Evolutionary conservation across 2,113 vertebrate genomes (phyloP), one percentile per base, ranked within the genome.

Genomic region (Rousettus leschenaultii): DNA sequence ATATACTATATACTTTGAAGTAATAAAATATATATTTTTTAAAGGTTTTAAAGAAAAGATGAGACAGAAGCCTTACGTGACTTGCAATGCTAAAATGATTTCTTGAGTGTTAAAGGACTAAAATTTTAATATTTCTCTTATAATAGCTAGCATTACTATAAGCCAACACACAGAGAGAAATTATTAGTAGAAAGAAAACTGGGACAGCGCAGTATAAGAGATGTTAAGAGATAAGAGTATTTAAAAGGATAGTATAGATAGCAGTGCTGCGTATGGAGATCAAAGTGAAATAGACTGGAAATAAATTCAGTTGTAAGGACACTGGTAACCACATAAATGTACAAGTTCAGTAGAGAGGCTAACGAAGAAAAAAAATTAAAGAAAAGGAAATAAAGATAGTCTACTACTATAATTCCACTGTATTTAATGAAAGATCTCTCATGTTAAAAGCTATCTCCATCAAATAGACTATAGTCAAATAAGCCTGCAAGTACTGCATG

Each of bases 91-190:
- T 96, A 75, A 13, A 92, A 22, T 53, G 38, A 93, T 75, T 83
- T 90, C 28, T 55, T 63, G 3, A 94, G 43, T 65, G 13, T 70
- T 80, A 87, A 87, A 43, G 14, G 40, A 94, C 53, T 45, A 3
- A 86, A n/a, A 89, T 59, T 45, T 55, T 84, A 85, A 93, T n/a
- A 55, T 88, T 79, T 94, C 35, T 88, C 51, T 66, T 87, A 35
- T 15, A 89, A 71, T 11, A 80, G 11, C 35, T 84, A 45, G 14
- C 61, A 89, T 70, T 65, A 91, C 48, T 93, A 83, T 70, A 93
- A 83, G 59, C 15, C 15, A 73, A 57, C 35, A 68, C 30, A 77
- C 28, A 91, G 12, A 70, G 13, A 55, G 1, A 92, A 55, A 38
- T 30, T 93, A 55, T 84, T 57, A 70, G 22, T 53, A 35, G 63